Evolutionary conservation across 1,140 invertebrate species (phyloP), one percentile per base, ranked within the genome.

Genomic region (Macrobrachium rosenbergii): DNA sequence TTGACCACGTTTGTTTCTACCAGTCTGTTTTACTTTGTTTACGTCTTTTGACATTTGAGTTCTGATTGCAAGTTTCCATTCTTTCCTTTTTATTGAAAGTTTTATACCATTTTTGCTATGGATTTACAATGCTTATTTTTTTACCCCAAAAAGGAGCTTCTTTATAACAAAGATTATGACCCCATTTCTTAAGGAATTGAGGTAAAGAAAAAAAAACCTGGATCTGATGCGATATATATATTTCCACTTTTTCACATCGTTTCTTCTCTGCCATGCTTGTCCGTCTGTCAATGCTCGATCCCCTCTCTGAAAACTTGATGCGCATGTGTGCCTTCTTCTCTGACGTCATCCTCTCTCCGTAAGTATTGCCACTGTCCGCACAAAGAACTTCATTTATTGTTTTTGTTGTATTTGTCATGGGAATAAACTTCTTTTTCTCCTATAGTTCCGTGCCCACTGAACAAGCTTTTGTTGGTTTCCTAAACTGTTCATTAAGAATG

Each of bases 201-300:
- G 76, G n/a, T 76, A 83, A 67, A 84, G 67, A 83, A 77, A 77
- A 79, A n/a, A 19, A 72, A 67, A 73, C 83, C 64, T 78, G 83
- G 76, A 84, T 84, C 64, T 78, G 75, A 84, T 72, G 64, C 58
- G 77, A 75, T 77, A 28, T 28, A 43, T 84, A 78, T 75, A 84
- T 76, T 84, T 84, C 45, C 83, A 60, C 21, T 81, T 81, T 77
- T 84, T 84, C 75, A 84, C 73, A 84, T 67, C 77, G 73, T 84
- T 77, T 84, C 83, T 84, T 77, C 83, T 84, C 75, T 77, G 83
- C 76, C 83, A 76, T 84, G 83, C 83, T 84, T 84, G 83, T 84
- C 79, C 69, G 37, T 81, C 62, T 81, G 37, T 81, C 62, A 81
- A 81, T 81, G 79, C 79, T 81, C 83, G 83, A 73, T 84, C 83